These are phyloP conservation scores for Epizoanthus stellaris DNA, from an alignment of 92 coral and sea anemone genomes.

Conservation along the genomic window DNA sequence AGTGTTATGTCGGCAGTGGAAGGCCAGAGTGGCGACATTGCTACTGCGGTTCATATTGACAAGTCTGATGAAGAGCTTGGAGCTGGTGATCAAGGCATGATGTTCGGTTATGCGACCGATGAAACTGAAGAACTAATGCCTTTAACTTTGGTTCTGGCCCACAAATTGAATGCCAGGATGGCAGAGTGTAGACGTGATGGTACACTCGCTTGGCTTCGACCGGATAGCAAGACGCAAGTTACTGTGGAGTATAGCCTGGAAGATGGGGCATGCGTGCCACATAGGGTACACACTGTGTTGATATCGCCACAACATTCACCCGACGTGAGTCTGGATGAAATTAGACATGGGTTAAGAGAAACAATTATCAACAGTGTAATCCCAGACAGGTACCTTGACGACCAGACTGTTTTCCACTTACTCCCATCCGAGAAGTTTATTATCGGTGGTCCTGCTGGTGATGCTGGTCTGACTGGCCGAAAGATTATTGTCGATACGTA, in stretches of 20 bases:
- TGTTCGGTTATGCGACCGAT: conserved; percentile 93
- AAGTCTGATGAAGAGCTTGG: conserved; percentile 76
- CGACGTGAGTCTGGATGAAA: conserved; percentile 69
- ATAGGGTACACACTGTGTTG: conserved; percentile 78
- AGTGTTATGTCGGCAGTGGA: conserved; percentile 84
- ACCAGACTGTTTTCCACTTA: conserved; percentile 77
- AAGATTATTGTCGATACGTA: conserved; percentile 91
- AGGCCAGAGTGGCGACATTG: conserved; percentile 76
- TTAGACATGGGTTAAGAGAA: conserved; percentile 72
- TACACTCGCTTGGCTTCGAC: conserved; percentile 84
- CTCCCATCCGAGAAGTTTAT: conserved; percentile 77
- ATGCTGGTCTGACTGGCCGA: conserved; percentile 92
- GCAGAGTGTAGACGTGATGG: conserved; percentile 71
- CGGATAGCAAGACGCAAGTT: conserved; percentile 89
- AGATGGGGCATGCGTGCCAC: conserved; percentile 81
- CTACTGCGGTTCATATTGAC: conserved; percentile 66
- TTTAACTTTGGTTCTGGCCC: conserved; percentile 82
- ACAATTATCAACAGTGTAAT: conserved; percentile 63
- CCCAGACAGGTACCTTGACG: conserved; percentile 84
- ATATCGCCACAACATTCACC: conserved; percentile 76
- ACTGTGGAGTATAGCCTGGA: conserved; percentile 80
- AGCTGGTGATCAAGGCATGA: conserved; percentile 90
- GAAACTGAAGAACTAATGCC: conserved; percentile 90
- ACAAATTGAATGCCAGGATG: conserved; percentile 67
- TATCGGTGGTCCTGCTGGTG: conserved; percentile 81